Evolutionary conservation across 2,113 vertebrate genomes (phyloP).

Genomic region (Upupa epops): DNA sequence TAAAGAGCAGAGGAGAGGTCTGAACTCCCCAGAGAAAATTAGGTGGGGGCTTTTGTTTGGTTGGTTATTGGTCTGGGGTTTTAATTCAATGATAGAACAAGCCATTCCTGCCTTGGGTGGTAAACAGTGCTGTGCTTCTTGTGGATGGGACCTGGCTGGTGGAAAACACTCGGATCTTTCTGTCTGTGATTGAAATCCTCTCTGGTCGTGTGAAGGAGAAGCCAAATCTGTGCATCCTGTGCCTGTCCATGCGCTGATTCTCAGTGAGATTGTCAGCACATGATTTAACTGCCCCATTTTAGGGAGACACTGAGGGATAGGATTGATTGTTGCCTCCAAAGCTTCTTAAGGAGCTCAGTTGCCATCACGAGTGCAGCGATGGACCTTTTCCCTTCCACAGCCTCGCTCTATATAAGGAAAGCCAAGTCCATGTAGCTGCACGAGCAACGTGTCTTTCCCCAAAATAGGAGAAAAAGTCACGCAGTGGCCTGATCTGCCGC

Average conservation of each 20-base stretch:
- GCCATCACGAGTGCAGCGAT: background rate
- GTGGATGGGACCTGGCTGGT: background rate
- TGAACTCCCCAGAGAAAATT: background rate
- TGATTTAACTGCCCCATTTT: background rate
- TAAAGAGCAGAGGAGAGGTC: background rate
- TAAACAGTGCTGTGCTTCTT: background rate
- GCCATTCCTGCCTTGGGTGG: background rate
- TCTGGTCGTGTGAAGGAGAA: background rate
- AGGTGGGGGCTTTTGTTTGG: background rate
- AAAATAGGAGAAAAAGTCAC: background rate
- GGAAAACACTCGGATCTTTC: conserved; percentile 12
- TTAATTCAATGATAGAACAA: background rate
- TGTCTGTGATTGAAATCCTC: background rate
- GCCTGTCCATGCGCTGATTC: background rate
- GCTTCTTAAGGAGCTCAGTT: background rate
- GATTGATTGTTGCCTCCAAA: background rate
- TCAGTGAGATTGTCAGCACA: background rate
- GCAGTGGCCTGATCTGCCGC: background rate
- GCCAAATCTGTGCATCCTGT: background rate
- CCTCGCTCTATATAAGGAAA: background rate
- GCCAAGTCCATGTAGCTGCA: rapidly evolving
- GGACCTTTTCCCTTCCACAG: background rate
- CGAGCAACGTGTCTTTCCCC: background rate
- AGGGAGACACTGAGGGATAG: background rate
- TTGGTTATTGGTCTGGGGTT: background rate